Base-by-base conservation (phyloP, 2,888 invertebrate species). In the Drepanosiphum platanoidis region DNA sequence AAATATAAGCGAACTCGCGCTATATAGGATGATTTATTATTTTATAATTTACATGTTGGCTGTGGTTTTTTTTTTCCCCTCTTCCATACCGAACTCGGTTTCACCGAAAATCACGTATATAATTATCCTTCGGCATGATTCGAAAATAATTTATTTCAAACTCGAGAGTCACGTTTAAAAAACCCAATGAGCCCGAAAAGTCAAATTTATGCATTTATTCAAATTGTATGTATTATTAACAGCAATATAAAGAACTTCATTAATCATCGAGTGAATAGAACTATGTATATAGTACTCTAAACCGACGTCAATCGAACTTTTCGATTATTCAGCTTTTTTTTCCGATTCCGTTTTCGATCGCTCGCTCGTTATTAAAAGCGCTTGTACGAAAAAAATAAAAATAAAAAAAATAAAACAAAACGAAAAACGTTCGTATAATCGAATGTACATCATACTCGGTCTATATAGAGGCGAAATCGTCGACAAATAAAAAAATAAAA, bases 161-260 rank as follows among this genome's bases (percentile, higher is more conserved):
- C 71, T 71, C 8, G 42, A 42, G 18, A 42, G 70, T 71, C n/a
- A 3, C 39, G 34, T 70, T 70, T 70, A 39, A 39, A 71, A 52
- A 71, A 8, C 71, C 27, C 27, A 42, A 27, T 42, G 71, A 30
- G 15, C 68, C 11, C 42, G 42, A 42, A 71, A 71, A 27, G 42
- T 39, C 42, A 27, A 71, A 71, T 71, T 71, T 42, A 71, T 42
- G 42, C 42, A 71, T 42, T 71, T 71, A 71, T 71, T 71, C 42
- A 27, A 42, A 42, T 18, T 42, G 13, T 71, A 71, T 71, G n/a
- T 15, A 71, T 71, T 15, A 71, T 71, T 39, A n/a, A 68, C 68
- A 52, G 15, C 52, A 18, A 52, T 68, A 68, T 32, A 22, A 22
- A 18, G 9, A 27, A 39, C 70, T 71, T 71, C 70, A 71, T 39